A percentile compares a stretch with the other conserved stretches of the same genome.
Evolutionary conservation across 2,888 invertebrate species (phyloP).

Genomic region (Ochropacha duplaris): DNA sequence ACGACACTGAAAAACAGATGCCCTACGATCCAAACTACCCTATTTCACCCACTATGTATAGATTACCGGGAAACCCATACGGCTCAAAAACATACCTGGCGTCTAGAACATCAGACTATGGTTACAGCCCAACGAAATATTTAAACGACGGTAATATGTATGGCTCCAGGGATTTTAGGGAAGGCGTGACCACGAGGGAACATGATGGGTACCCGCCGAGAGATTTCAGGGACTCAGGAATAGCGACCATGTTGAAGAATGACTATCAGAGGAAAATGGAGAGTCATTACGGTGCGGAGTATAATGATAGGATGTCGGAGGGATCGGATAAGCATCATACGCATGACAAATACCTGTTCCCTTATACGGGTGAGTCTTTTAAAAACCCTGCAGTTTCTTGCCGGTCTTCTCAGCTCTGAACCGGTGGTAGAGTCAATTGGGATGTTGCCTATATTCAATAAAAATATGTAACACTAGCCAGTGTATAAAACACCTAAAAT

Average conservation of each 20-base stretch:
- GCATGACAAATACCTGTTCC: conserved; percentile 92
- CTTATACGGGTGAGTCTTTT: conserved; percentile 87
- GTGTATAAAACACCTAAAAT: too few species aligned
- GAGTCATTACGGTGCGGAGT: conserved; percentile 73
- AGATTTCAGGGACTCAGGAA: conserved; percentile 75
- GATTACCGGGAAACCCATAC: conserved; percentile 74
- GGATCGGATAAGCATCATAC: conserved; percentile 88
- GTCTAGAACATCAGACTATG: conserved; percentile 73
- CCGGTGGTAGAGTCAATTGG: too few species aligned
- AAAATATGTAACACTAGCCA: too few species aligned
- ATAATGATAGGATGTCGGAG: conserved; percentile 86
- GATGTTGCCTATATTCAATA: too few species aligned
- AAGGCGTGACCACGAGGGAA: conserved; percentile 65
- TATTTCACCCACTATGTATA: conserved; percentile 76
- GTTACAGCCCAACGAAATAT: conserved; percentile 77
- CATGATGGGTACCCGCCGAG: conserved; percentile 71
- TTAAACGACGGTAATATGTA: conserved; percentile 66
- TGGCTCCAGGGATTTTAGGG: conserved; percentile 69
- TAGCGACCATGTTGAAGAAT: conserved; percentile 78
- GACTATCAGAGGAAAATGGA: conserved; percentile 79
- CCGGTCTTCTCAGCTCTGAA: too few species aligned
- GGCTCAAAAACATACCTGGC: conserved; percentile 76
- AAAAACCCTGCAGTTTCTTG: too few species aligned
- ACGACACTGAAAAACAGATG: conserved; percentile 71
- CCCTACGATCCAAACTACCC: conserved; percentile 78